Percentiles rank a stretch among this genome's conserved stretches.
phyloP scores from a whole-genome alignment of 2,888 invertebrate species.

The Patella ulyssiponensis region DNA sequence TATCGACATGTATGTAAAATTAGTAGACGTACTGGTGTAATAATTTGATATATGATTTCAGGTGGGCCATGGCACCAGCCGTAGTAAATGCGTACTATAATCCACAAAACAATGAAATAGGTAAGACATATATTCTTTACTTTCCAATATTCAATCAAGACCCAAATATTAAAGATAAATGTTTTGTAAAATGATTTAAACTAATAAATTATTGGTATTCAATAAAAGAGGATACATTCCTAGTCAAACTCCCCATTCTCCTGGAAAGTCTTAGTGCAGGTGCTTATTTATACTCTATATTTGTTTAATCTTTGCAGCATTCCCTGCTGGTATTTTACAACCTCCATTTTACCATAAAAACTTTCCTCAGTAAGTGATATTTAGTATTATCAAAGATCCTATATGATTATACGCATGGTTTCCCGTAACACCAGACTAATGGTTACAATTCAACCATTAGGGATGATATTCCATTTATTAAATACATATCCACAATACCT shows the following conservation, averaged over 20 bases:
- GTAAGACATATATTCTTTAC: conserved; percentile 73
- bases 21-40: too few species aligned
- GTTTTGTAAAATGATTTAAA: too few species aligned
- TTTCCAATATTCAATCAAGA: neutral
- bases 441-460: too few species aligned
- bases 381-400: neutral
- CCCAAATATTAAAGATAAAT: too few species aligned
- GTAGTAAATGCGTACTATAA: conserved; percentile 75
- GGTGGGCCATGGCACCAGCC: conserved; percentile 69
- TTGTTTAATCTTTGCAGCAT: conserved; percentile 48
- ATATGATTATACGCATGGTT: neutral
- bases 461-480: too few species aligned
- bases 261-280: too few species aligned
- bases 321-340: conserved; percentile 49
- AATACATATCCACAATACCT: too few species aligned
- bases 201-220: neutral
- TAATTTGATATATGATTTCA: conserved; percentile 33
- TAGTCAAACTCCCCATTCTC: neutral
- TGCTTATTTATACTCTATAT: neutral
- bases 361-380: conserved; percentile 42
- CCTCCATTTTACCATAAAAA: conserved; percentile 44
- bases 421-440: too few species aligned
- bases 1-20: too few species aligned
- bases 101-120: conserved; percentile 75
- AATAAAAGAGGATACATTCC: neutral